Evolutionary conservation across 2,888 invertebrate species (phyloP).

Genomic region (Chymomyza fuscimana): DNA sequence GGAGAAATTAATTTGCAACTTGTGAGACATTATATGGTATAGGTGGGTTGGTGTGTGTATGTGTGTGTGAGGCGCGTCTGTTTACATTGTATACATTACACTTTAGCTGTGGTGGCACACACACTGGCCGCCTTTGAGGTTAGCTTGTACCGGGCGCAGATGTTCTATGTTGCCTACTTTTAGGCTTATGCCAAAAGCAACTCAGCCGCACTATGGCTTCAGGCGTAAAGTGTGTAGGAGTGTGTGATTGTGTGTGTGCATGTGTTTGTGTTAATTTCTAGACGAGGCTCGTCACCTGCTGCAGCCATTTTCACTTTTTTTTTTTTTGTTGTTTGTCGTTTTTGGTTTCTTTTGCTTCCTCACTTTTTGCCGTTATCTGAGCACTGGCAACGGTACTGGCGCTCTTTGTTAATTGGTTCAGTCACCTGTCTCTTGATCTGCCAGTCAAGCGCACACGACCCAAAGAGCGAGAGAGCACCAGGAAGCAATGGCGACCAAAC

Average conservation of each 20-base stretch:
- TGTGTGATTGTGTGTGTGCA: background rate
- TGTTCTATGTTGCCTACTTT: constrained; percentile 28
- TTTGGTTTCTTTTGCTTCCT: constrained; percentile 25
- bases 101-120: constrained; percentile 38
- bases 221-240: background rate
- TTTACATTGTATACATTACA: constrained; percentile 72
- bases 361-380: constrained; percentile 34
- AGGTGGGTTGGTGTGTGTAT: background rate
- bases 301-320: constrained; percentile 61
- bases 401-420: constrained; percentile 77
- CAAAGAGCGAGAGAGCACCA: constrained; percentile 30
- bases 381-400: constrained; percentile 19
- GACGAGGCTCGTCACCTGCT: constrained; percentile 56
- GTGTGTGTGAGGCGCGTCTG: constrained; percentile 47
- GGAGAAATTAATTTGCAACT: constrained; percentile 78
- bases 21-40: constrained; percentile 74
- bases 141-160: constrained; percentile 54
- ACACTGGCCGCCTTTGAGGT: constrained; percentile 45
- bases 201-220: constrained; percentile 1
- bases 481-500: constrained; percentile 21
- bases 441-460: constrained; percentile 70
- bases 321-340: constrained; percentile 25
- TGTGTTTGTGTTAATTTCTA: constrained; percentile 67
- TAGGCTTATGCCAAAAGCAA: background rate
- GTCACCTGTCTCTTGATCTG: constrained; percentile 77